Base-by-base conservation (phyloP, 2,797 vertebrate species). In the Gila robusta region DNA sequence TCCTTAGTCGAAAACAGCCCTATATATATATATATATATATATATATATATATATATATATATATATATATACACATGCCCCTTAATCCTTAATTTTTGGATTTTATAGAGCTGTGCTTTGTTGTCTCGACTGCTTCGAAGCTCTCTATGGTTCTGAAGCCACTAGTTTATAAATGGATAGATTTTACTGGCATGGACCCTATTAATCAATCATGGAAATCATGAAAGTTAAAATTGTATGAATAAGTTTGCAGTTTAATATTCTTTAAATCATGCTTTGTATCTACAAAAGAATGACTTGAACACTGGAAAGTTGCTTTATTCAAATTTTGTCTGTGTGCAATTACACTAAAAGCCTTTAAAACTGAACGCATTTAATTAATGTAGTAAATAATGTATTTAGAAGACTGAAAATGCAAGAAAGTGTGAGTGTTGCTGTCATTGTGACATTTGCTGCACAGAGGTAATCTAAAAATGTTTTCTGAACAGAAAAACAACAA, bases 321-420 rank as follows among this genome's bases (percentile, higher is more conserved):
- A 21, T 78, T 59, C 12, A 78, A 62, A 59, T 26, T 8, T 16
- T 9, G 12, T 35, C 76, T 5, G 14, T 39, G 14, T 41, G 37
- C 56, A 62, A 79, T 79, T 39, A 79, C 12, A 11, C 35, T 59
- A 26, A 79, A 79, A 79, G 76, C 76, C 32, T n/a, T 39, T 39
- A n/a, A 62, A 78, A 39, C 7, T 3, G 1, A n/a, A 37, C 39
- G 3, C 21, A 78, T 59, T 59, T 1, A 39, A 78, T 37, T 6
- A 32, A 56, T 39, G 32, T 39, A 37, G 28, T 56, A 59, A 78
- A 54, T 78, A 59, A 56, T 23, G 21, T 59, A n/a, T 39, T 59
- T 59, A n/a, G 10, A 78, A 4, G 23, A 76, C 52, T 56, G 1
- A 32, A 77, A 37, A 54, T 37, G 19, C 35, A 4, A 6, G 28